A percentile compares a stretch with the other conserved stretches of the same genome.
Conservation (phyloP, 2,113 vertebrate genomes). For the Agelaius tricolor region DNA sequence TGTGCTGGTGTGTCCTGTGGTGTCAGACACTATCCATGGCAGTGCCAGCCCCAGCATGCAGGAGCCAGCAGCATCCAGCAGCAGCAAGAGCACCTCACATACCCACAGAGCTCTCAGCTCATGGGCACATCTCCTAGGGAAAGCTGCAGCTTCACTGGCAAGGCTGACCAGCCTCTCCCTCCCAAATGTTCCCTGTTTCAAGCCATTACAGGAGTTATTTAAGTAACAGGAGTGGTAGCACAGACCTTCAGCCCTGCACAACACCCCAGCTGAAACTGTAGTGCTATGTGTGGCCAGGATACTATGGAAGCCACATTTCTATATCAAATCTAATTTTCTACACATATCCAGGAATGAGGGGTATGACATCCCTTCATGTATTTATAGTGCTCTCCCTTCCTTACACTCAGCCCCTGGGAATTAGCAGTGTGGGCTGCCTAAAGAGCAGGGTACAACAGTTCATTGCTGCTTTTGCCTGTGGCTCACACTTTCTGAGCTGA, state of each 20-base stretch:
- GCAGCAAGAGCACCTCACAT: background rate
- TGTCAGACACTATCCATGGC: background rate
- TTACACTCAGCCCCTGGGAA: background rate
- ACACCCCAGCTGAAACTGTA: background rate
- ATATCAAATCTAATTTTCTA: background rate
- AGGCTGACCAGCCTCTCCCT: background rate
- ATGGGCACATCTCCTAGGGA: background rate
- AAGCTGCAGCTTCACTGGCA: background rate
- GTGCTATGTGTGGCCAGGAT: background rate
- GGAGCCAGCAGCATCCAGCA: background rate
- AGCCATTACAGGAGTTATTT: background rate
- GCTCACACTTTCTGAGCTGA: background rate
- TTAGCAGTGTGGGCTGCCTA: background rate
- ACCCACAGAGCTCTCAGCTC: background rate
- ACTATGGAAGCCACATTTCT: background rate
- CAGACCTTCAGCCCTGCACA: background rate
- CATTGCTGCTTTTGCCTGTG: background rate
- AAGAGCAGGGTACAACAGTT: background rate
- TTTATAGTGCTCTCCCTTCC: background rate
- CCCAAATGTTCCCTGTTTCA: background rate
- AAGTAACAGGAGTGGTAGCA: background rate
- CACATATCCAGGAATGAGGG: background rate
- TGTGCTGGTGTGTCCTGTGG: background rate
- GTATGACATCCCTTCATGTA: background rate
- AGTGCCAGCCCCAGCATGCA: accelerated